phyloP scores from a whole-genome alignment of 2,113 vertebrate species.

The Polypterus senegalus region DNA sequence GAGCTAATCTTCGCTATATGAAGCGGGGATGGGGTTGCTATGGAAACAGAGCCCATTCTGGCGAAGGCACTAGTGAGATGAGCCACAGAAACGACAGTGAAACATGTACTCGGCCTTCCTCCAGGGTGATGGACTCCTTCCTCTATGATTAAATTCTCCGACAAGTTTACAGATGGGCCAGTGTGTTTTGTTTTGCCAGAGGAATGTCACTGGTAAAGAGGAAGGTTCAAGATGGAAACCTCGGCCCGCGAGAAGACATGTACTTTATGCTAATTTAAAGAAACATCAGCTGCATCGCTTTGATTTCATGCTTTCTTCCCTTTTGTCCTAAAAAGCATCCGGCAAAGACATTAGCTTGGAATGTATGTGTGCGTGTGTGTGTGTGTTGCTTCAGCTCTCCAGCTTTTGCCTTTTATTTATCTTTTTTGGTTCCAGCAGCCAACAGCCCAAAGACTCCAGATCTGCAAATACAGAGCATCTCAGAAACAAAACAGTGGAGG shows the following conservation, averaged over 20 bases:
- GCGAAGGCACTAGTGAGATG: conserved; percentile 63
- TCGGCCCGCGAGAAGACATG: conserved; percentile 6
- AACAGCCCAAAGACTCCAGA: conserved; percentile 2
- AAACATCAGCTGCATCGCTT: conserved; percentile 14
- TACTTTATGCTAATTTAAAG: conserved; percentile 24
- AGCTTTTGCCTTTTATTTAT: neutral
- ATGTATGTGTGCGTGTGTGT: too few relatives aligned
- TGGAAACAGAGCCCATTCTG: conserved; percentile 69
- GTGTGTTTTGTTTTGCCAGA: conserved; percentile 38
- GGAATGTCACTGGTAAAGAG: conserved; percentile 38
- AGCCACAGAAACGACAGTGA: conserved; percentile 57
- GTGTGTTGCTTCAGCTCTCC: conserved; percentile 5
- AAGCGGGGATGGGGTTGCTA: conserved; percentile 71
- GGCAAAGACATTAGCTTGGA: too few relatives aligned
- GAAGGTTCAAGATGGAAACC: conserved; percentile 32
- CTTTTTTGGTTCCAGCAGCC: neutral
- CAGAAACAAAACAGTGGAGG: neutral
- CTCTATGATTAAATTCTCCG: conserved; percentile 51
- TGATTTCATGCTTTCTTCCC: too few relatives aligned
- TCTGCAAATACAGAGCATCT: neutral
- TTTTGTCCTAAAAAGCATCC: too few relatives aligned
- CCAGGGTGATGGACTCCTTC: conserved; percentile 45
- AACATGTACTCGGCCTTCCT: conserved; percentile 53
- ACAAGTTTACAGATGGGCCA: conserved; percentile 40
- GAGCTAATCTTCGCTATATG: conserved; percentile 72